Evolutionary conservation across 2,113 vertebrate species (phyloP).

Genomic region (Apeltes quadracus): DNA sequence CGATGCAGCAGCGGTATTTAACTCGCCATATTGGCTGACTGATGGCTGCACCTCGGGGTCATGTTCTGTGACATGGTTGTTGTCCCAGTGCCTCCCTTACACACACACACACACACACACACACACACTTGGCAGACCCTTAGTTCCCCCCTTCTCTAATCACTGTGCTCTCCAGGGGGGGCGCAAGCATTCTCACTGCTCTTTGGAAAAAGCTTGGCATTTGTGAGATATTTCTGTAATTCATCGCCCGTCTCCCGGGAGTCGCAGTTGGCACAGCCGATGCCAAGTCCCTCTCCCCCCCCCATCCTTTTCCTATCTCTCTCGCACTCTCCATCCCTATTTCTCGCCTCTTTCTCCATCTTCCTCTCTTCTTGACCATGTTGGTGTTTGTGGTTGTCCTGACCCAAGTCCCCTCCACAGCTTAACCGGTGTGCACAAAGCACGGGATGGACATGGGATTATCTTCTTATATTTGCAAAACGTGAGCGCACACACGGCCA

Average conservation of each 20-base stretch:
- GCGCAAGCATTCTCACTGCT: constrained; percentile 59
- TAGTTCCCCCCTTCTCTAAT: constrained; percentile 76
- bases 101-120: constrained; percentile 40
- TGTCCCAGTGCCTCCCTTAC: constrained; percentile 70
- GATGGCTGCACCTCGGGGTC: constrained; percentile 79
- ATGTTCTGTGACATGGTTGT: constrained; percentile 79
- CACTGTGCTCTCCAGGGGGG: constrained; percentile 75
- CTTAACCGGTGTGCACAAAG: constrained; percentile 66
- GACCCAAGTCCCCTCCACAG: constrained; percentile 50
- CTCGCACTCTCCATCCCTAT: constrained; percentile 32
- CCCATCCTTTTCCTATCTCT: constrained; percentile 21
- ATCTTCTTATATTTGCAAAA: constrained; percentile 39
- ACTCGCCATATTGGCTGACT: constrained; percentile 79
- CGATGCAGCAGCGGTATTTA: constrained; percentile 75
- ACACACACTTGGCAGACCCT: constrained; percentile 71
- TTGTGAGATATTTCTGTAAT: constrained; percentile 83
- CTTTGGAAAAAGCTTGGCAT: constrained; percentile 79
- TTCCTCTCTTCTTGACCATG: constrained; percentile 33
- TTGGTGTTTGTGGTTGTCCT: constrained; percentile 53
- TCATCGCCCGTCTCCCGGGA: constrained; percentile 79
- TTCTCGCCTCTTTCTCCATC: constrained; percentile 24
- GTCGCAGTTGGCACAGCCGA: constrained; percentile 69
- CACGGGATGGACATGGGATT: too few relatives aligned
- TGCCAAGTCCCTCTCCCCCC: constrained; percentile 63
- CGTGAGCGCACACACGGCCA: constrained; percentile 38